Evolutionary conservation across 2,113 vertebrate genomes (phyloP).

Genomic region (Thermophis baileyi): DNA sequence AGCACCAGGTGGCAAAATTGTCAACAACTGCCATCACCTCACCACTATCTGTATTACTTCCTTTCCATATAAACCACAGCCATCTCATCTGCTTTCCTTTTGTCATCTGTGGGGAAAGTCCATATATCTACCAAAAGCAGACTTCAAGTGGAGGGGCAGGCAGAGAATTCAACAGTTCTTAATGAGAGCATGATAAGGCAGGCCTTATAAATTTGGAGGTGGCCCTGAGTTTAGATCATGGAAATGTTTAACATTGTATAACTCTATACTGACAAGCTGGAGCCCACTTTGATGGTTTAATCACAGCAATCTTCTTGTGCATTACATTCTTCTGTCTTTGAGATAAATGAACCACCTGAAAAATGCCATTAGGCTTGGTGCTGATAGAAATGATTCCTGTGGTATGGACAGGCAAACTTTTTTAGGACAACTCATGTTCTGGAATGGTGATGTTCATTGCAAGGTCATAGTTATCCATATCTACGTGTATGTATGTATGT

Average conservation of each 20-base stretch:
- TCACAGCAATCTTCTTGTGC: not conserved
- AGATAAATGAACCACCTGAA: not conserved
- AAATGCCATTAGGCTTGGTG: not conserved
- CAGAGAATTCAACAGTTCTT: not conserved
- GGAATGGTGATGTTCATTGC: not conserved
- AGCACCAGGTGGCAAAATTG: not conserved
- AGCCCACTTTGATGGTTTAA: constrained; percentile 2
- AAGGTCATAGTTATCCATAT: not conserved
- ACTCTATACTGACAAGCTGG: not conserved
- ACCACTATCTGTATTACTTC: not conserved
- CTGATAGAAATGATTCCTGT: not conserved
- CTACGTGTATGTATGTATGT: not conserved
- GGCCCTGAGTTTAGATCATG: constrained; percentile 18
- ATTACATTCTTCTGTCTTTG: not conserved
- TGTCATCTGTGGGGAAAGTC: not conserved
- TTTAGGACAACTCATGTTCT: not conserved
- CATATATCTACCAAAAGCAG: not conserved
- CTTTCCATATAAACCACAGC: too few species aligned
- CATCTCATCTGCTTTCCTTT: not conserved
- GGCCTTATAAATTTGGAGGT: not conserved
- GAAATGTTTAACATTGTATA: not conserved
- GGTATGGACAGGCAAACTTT: not conserved
- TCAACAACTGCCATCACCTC: not conserved
- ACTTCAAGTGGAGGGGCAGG: not conserved
- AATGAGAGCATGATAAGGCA: not conserved